These are phyloP conservation scores for Crenichthys baileyi DNA, from an alignment of 2,797 vertebrate species.

Conservation along the genomic window DNA sequence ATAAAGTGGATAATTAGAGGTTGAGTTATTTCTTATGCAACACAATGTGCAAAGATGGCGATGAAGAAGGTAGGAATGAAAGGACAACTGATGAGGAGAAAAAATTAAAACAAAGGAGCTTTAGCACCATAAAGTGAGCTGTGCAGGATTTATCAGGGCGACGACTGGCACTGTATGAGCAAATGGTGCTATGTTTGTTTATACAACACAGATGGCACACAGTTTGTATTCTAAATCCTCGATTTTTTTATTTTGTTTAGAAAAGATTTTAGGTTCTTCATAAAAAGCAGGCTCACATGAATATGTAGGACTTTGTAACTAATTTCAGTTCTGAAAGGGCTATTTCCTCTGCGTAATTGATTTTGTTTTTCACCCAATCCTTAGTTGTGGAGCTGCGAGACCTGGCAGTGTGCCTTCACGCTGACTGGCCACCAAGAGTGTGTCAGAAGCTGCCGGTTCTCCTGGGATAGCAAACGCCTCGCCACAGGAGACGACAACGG, in stretches of 20 bases:
- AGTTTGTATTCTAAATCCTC: neutral
- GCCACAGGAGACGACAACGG: constrained; percentile 96
- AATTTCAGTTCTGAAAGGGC: neutral
- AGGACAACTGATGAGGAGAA: neutral
- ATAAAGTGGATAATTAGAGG: constrained; percentile 72
- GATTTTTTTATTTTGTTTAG: neutral
- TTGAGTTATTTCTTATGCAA: constrained; percentile 58
- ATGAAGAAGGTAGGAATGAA: constrained; percentile 16
- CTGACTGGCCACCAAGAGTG: constrained; percentile 88
- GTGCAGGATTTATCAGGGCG: constrained; percentile 15
- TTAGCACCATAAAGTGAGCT: constrained; percentile 24
- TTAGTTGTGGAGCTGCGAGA: constrained; percentile 90
- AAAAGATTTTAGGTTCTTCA: neutral
- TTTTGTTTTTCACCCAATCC: neutral
- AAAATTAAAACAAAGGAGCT: constrained; percentile 24
- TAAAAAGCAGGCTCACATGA: neutral
- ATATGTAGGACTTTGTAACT: neutral
- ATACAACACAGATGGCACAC: neutral
- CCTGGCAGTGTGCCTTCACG: constrained; percentile 74
- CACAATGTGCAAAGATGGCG: constrained; percentile 47
- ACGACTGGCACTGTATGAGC: neutral
- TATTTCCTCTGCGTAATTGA: neutral
- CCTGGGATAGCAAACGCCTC: constrained; percentile 81
- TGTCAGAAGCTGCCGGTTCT: constrained; percentile 92
- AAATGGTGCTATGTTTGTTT: constrained; percentile 5